These are phyloP conservation scores for Labeo rohita DNA, from an alignment of 2,113 vertebrate genomes.

Conservation along the genomic window DNA sequence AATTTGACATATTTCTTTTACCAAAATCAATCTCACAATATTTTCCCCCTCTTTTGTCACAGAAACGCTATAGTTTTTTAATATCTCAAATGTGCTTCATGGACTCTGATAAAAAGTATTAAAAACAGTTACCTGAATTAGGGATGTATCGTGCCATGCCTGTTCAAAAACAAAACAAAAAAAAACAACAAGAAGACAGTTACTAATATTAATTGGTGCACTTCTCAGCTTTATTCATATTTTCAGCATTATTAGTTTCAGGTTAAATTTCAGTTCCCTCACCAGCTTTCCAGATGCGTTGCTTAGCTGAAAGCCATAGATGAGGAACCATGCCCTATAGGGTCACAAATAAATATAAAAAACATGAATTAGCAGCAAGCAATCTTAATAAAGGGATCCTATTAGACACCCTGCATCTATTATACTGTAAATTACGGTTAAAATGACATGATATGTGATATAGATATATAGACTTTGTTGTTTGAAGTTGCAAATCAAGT, in stretches of 20 bases:
- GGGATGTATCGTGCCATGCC: constrained; percentile 61
- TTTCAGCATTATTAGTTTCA: background rate
- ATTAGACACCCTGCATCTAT: background rate
- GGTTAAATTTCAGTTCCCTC: background rate
- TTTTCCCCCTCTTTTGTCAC: background rate
- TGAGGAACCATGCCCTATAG: constrained; percentile 70
- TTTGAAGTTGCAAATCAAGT: background rate
- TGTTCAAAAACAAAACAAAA: constrained; percentile 38
- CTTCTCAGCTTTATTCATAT: background rate
- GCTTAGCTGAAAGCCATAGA: constrained; percentile 76
- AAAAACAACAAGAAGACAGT: background rate
- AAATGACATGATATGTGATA: background rate
- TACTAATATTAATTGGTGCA: background rate
- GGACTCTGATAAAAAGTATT: background rate
- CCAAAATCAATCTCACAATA: no score
- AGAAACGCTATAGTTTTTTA: background rate
- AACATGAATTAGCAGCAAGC: background rate
- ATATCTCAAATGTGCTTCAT: background rate
- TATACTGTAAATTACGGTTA: background rate
- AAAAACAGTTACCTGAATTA: constrained; percentile 55
- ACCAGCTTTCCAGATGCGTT: constrained; percentile 75
- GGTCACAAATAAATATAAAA: constrained; percentile 17
- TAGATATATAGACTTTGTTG: background rate
- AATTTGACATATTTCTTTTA: no score
- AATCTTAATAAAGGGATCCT: background rate